Percentiles rank a stretch among this genome's conserved stretches.
phyloP scores from a whole-genome alignment of 1,140 invertebrate species.

The Meloidogyne hapla region DNA sequence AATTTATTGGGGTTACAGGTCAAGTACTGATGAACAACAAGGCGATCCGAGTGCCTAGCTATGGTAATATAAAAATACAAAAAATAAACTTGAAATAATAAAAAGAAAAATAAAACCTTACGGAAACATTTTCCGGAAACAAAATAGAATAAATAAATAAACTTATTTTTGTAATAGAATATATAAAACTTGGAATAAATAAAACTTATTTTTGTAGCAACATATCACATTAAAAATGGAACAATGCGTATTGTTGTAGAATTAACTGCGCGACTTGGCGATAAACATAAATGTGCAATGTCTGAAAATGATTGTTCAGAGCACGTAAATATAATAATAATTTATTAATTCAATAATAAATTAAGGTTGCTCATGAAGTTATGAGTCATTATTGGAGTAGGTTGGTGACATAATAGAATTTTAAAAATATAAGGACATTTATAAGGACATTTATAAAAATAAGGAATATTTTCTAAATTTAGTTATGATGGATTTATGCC shows the following conservation, averaged over 20 bases:
- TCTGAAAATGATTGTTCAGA: slow-evolving; percentile 58
- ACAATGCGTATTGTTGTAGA: slow-evolving; percentile 62
- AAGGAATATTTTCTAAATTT: not conserved
- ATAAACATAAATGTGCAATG: slow-evolving; percentile 52
- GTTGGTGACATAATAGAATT: slow-evolving; percentile 15
- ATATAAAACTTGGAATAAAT: not conserved
- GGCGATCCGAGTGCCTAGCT: slow-evolving; percentile 63
- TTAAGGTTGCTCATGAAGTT: slow-evolving; percentile 56
- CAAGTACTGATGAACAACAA: slow-evolving; percentile 64
- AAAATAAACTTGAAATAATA: no score
- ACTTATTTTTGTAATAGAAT: not conserved
- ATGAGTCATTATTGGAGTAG: slow-evolving; percentile 57
- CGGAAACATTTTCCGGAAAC: no score
- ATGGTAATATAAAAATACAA: slow-evolving; percentile 41
- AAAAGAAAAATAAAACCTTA: no score
- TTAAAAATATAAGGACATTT: no score
- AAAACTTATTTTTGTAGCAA: not conserved
- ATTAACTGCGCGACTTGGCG: slow-evolving; percentile 54
- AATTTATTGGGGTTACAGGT: slow-evolving; percentile 60
- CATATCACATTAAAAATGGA: slow-evolving; percentile 56
- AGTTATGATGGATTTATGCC: slow-evolving; percentile 22
- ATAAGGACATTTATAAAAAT: not conserved
- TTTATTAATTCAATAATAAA: not conserved
- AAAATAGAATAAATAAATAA: no score
- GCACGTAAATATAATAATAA: slow-evolving; percentile 39